A percentile compares a stretch with the other conserved stretches of the same genome.
Evolutionary conservation across 2,113 vertebrate species (phyloP).

Genomic region (Podocnemis expansa): DNA sequence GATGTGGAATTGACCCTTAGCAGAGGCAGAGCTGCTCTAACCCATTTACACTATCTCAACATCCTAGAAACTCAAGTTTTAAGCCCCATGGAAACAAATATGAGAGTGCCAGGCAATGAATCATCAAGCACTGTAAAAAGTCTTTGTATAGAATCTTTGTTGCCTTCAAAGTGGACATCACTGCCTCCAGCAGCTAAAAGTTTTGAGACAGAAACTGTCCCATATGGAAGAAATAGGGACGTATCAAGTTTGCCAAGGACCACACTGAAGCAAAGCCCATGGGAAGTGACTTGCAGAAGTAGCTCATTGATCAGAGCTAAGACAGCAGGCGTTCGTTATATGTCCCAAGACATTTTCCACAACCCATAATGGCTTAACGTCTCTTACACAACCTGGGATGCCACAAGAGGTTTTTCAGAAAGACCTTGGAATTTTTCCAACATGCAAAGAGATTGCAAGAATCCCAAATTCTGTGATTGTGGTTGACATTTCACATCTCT

Average conservation of each 20-base stretch:
- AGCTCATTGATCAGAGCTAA: neutral
- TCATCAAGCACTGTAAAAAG: too few relatives aligned
- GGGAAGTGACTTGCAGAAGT: neutral
- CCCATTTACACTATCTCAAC: too few relatives aligned
- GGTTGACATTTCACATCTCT: too few relatives aligned
- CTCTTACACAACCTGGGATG: neutral
- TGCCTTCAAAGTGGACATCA: too few relatives aligned
- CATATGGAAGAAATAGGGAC: neutral
- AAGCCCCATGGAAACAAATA: too few relatives aligned
- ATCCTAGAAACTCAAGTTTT: too few relatives aligned
- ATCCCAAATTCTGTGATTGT: neutral
- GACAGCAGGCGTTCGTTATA: neutral
- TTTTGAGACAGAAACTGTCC: too few relatives aligned
- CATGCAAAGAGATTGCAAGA: neutral
- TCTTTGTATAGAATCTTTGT: too few relatives aligned
- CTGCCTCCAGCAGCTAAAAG: too few relatives aligned
- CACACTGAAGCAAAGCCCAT: neutral
- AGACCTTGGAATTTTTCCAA: neutral
- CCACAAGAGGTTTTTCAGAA: neutral
- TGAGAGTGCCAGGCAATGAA: too few relatives aligned
- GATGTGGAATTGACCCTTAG: too few relatives aligned
- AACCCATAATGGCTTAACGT: neutral
- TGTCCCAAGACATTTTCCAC: neutral
- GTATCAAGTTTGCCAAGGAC: neutral
- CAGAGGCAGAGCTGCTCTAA: too few relatives aligned